These are phyloP conservation scores for Palythoa grandis DNA, from an alignment of 92 coral and sea anemone species.

Conservation along the genomic window DNA sequence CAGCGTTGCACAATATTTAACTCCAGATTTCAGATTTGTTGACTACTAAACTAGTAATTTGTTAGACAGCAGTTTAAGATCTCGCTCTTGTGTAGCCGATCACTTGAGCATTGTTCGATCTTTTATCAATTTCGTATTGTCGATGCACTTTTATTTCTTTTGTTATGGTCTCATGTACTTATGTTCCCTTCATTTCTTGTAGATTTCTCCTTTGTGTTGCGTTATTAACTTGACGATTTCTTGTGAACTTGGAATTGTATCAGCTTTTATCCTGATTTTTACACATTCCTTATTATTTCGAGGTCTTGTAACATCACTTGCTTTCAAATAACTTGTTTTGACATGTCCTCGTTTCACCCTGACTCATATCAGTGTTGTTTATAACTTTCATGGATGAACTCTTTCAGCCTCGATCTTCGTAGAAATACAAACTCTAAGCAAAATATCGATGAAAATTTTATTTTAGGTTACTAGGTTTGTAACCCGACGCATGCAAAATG, in stretches of 20 bases:
- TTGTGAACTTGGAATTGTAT: neutral
- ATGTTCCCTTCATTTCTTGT: constrained; percentile 13
- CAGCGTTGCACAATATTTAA: neutral
- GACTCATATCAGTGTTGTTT: neutral
- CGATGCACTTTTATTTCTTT: constrained; percentile 33
- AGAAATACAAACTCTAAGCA: constrained; percentile 7
- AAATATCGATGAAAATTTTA: neutral
- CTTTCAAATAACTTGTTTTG: neutral
- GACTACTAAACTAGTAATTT: no score
- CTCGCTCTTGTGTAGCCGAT: constrained; percentile 48
- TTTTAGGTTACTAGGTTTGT: neutral
- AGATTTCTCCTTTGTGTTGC: constrained; percentile 35
- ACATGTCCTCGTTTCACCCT: neutral
- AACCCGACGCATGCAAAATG: neutral
- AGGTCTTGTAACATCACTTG: neutral
- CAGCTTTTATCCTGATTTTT: neutral
- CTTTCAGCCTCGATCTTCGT: neutral
- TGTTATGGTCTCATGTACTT: constrained; percentile 20
- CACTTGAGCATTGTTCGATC: constrained; percentile 46
- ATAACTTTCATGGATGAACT: neutral
- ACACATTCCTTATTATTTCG: neutral
- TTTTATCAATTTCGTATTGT: constrained; percentile 5
- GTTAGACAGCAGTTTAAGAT: neutral
- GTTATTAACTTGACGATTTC: neutral
- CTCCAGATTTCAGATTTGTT: constrained; percentile 16